These are phyloP conservation scores for Chirona hameri DNA, from an alignment of 2,888 invertebrate species.

Conservation along the genomic window DNA sequence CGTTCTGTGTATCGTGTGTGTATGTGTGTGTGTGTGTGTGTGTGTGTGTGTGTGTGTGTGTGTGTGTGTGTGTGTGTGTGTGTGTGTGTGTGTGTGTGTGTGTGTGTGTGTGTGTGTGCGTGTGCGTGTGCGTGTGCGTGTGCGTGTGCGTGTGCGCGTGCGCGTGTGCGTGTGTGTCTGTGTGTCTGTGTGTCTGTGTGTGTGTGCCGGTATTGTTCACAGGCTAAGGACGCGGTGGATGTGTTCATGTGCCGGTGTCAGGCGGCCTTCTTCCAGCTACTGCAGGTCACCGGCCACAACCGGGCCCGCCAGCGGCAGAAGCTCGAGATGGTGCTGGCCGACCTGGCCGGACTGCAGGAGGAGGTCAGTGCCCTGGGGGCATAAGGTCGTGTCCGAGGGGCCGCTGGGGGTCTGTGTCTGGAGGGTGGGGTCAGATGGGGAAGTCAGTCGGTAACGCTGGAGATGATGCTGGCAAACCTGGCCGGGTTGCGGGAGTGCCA, in stretches of 20 bases:
- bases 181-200: neutral
- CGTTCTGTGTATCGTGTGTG: too few relatives aligned
- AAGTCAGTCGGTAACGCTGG: too few relatives aligned
- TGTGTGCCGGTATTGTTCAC: slow-evolving; percentile 30
- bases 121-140: neutral
- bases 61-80: neutral
- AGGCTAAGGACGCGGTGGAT: slow-evolving; percentile 83
- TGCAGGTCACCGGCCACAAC: slow-evolving; percentile 91
- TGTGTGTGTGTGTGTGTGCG: too few relatives aligned
- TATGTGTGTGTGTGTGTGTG: too few relatives aligned
- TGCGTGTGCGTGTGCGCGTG: neutral
- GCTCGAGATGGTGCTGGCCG: slow-evolving; percentile 80
- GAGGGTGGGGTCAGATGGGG: too few relatives aligned
- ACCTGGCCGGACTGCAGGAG: slow-evolving; percentile 85
- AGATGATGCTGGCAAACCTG: too few relatives aligned
- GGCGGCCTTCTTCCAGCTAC: slow-evolving; percentile 76
- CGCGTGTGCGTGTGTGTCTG: neutral
- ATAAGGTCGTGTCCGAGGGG: too few relatives aligned
- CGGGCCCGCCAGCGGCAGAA: slow-evolving; percentile 92
- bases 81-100: too few relatives aligned
- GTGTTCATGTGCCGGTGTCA: slow-evolving; percentile 82
- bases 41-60: too few relatives aligned
- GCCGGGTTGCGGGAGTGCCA: too few relatives aligned
- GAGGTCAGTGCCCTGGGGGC: slow-evolving; percentile 58
- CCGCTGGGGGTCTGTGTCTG: too few relatives aligned